Evolutionary conservation across 2,113 vertebrate genomes (phyloP), one percentile per base, ranked within the genome.

Genomic region (Oreochromis spilurus): DNA sequence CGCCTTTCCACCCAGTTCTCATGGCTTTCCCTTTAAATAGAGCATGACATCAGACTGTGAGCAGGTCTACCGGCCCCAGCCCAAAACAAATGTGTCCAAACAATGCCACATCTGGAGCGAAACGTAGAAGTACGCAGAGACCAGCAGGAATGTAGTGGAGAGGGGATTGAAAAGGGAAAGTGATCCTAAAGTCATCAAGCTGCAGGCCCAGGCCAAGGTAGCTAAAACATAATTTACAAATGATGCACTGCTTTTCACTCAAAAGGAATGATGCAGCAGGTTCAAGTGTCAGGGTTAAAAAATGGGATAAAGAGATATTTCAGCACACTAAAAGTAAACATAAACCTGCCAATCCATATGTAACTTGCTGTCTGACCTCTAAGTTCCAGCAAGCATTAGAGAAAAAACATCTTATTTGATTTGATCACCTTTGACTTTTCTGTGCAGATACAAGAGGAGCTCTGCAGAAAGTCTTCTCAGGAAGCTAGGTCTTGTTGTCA

Each of bases 31-130:
- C 94, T 95, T 95, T 93, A 96, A 96, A 96, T 93, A 95, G 93
- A 95, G 91, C 93, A 94, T 95, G 94, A 96, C 95, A 94, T 97
- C 95, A 96, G 90, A 85, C 91, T 72, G 40, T 78, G 81, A 29
- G 80, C 94, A 95, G 94, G 93, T 95, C 92, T 79, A 90, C 79
- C 75, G 84, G 92, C 89, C 65, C 45, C 11, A 90, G 89, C 92
- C 86, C 86, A 94, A 95, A 94, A 94, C 92, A 94, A 95, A 96
- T 91, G 88, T 91, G 88, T 94, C 93, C 70, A 91, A 96, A 96
- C 95, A 97, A 96, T 95, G 95, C 93, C 87, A 95, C 95, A 96
- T 96, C 94, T 96, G 94, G 94, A 94, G 92, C 50, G 29, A 89
- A 85, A 93, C 58, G 78, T 77, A 87, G 53, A 75, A 86, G 75